phyloP scores from a whole-genome alignment of 1,140 invertebrate species.

The Pentalonia nigronervosa region DNA sequence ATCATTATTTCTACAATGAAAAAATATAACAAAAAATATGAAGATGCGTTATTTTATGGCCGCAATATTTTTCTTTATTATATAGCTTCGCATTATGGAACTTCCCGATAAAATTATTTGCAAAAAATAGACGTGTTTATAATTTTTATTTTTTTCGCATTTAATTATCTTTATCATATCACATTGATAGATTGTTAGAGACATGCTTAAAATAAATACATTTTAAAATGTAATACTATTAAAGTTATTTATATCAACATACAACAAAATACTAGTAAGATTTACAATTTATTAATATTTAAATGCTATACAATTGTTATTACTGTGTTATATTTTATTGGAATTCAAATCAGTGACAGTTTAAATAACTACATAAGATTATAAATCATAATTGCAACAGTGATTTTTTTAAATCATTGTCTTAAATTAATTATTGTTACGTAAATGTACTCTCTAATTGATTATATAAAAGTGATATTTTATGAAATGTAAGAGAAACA shows the following conservation, averaged over 20 bases:
- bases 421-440: background rate
- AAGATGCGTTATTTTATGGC: background rate
- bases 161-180: slow-evolving; percentile 18
- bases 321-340: background rate
- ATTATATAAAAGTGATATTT: background rate
- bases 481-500: background rate
- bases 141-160: background rate
- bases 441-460: background rate
- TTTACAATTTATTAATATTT: background rate
- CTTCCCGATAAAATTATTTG: background rate
- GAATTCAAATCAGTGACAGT: background rate
- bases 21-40: background rate
- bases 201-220: background rate
- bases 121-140: background rate
- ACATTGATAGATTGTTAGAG: background rate
- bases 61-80: background rate
- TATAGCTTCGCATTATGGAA: background rate
- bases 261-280: background rate
- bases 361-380: background rate
- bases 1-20: background rate
- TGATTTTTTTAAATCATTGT: background rate
- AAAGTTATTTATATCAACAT: background rate
- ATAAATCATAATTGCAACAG: background rate
- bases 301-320: background rate
- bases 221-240: background rate